Percentiles rank a stretch among this genome's conserved stretches.
These are phyloP conservation scores for Xenops minutus DNA, from an alignment of 2,797 vertebrate species.

Conservation along the genomic window DNA sequence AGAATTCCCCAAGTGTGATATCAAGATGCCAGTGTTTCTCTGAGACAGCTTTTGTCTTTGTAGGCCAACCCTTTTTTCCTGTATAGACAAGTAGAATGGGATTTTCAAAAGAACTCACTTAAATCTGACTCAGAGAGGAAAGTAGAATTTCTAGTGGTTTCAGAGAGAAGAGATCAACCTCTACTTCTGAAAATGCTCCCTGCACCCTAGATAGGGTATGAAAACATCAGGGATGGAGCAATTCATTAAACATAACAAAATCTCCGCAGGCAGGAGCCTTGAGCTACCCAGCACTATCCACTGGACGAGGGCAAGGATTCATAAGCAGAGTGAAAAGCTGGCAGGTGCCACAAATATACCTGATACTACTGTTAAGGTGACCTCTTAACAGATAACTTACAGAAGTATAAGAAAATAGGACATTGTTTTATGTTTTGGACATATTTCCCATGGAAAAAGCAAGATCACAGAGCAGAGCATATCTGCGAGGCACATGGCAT, in stretches of 20 bases:
- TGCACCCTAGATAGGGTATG: not conserved
- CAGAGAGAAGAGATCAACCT: not conserved
- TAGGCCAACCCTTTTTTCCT: not conserved
- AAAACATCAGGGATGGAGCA: not conserved
- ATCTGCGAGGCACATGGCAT: not conserved
- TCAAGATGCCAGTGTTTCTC: not conserved
- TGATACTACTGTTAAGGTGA: not conserved
- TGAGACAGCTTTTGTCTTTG: conserved; percentile 23
- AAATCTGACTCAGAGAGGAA: not conserved
- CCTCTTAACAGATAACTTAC: not conserved
- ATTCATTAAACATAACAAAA: not conserved
- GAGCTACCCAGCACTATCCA: not conserved
- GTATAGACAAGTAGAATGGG: not conserved
- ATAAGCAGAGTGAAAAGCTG: not conserved
- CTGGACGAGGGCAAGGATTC: not conserved
- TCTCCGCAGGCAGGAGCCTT: not conserved
- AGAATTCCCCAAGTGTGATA: not conserved
- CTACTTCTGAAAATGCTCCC: not conserved
- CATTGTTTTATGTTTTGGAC: fast-evolving
- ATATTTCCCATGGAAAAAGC: not conserved
- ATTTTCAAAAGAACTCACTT: conserved; percentile 29
- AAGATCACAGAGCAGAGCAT: not conserved
- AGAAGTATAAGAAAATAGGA: not conserved
- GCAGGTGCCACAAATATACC: not conserved
- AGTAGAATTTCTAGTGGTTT: not conserved